These are phyloP conservation scores for Ectobius pallidus DNA, from an alignment of 2,888 invertebrate species.

Conservation along the genomic window DNA sequence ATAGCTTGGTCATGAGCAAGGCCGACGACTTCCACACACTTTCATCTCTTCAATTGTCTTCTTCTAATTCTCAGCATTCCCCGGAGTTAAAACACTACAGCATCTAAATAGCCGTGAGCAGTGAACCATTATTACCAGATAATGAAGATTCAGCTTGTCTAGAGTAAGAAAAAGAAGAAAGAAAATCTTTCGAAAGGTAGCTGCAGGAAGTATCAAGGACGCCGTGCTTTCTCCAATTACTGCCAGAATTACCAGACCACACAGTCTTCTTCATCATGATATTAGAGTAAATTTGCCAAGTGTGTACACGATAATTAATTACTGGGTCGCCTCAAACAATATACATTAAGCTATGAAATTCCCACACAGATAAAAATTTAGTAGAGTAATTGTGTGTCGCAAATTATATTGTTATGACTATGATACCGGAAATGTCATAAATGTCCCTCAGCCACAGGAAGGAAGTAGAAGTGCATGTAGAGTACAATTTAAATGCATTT, in stretches of 20 bases:
- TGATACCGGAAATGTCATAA: neutral
- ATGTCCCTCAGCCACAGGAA: neutral
- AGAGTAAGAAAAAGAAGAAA: neutral
- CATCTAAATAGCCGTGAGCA: neutral
- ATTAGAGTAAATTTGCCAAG: neutral
- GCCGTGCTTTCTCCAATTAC: constrained; percentile 2
- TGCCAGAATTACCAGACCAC: neutral
- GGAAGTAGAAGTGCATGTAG: too few relatives aligned
- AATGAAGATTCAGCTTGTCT: constrained; percentile 1
- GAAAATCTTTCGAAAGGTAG: neutral
- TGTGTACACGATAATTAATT: neutral
- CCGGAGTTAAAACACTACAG: neutral
- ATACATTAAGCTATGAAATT: neutral
- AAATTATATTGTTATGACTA: neutral
- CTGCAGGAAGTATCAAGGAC: constrained; percentile 18
- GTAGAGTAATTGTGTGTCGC: neutral
- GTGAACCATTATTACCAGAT: neutral
- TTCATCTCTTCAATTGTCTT: constrained; percentile 18
- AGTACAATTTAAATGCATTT: too few relatives aligned
- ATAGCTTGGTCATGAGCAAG: constrained; percentile 21
- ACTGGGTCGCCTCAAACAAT: neutral
- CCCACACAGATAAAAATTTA: neutral
- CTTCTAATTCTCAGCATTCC: neutral
- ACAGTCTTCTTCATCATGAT: neutral
- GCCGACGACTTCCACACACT: constrained; percentile 15